Percentiles rank a stretch among this genome's conserved stretches.
These are phyloP conservation scores for Uropetala carovei DNA, from an alignment of 2,888 invertebrate genomes.

Conservation along the genomic window DNA sequence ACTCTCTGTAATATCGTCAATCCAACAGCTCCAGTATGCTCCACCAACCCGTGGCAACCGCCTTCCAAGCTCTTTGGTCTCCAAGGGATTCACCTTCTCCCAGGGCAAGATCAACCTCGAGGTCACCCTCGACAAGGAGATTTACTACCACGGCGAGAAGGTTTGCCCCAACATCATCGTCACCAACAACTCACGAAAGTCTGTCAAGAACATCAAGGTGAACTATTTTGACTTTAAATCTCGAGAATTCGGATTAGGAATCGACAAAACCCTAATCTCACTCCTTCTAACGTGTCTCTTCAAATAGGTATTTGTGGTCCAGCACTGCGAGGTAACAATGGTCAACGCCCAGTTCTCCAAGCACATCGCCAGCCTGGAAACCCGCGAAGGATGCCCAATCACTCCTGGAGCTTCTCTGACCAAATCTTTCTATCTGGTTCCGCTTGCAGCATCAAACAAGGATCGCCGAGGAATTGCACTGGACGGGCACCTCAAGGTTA, in stretches of 20 bases:
- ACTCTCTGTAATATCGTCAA: slow-evolving; percentile 1
- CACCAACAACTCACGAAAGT: slow-evolving; percentile 91
- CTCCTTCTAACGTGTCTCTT: not conserved
- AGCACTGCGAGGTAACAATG: slow-evolving; percentile 94
- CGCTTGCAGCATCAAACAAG: slow-evolving; percentile 91
- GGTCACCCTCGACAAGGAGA: slow-evolving; percentile 91
- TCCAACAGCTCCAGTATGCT: slow-evolving; percentile 82
- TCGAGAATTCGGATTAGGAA: no score
- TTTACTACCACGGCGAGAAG: slow-evolving; percentile 94
- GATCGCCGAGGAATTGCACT: slow-evolving; percentile 92
- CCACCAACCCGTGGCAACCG: slow-evolving; percentile 83
- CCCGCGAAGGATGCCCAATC: slow-evolving; percentile 93
- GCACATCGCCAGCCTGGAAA: slow-evolving; percentile 91
- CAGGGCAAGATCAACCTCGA: slow-evolving; percentile 93
- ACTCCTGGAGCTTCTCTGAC: slow-evolving; percentile 92
- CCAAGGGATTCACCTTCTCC: slow-evolving; percentile 94
- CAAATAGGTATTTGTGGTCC: slow-evolving; percentile 84
- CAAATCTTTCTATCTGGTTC: slow-evolving; percentile 91
- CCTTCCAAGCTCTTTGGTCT: slow-evolving; percentile 90
- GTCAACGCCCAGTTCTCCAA: slow-evolving; percentile 94
- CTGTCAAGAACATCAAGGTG: slow-evolving; percentile 90
- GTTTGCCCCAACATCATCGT: slow-evolving; percentile 89
- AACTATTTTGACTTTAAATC: not conserved
- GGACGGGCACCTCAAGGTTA: slow-evolving; percentile 86
- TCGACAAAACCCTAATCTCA: not conserved